These are phyloP conservation scores for Conops quadrifasciatus DNA, from an alignment of 2,888 invertebrate genomes.

Conservation along the genomic window DNA sequence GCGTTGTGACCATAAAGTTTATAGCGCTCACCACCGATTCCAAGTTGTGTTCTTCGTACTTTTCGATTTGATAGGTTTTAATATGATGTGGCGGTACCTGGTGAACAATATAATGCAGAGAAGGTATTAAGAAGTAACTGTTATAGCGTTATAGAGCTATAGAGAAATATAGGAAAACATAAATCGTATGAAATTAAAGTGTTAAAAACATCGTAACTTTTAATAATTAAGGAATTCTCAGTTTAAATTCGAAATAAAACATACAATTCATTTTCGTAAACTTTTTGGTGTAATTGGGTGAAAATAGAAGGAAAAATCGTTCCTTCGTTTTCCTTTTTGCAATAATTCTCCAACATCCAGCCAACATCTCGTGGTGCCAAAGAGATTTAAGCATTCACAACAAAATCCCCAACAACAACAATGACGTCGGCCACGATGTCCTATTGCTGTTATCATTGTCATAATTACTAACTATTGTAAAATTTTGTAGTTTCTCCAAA, in stretches of 20 bases:
- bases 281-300: too few relatives aligned
- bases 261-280: too few relatives aligned
- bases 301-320: too few relatives aligned
- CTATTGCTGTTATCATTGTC: neutral
- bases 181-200: neutral
- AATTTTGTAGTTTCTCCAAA: slow-evolving; percentile 18
- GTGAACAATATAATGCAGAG: slow-evolving; percentile 5
- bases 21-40: slow-evolving; percentile 62
- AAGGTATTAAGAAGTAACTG: neutral
- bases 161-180: neutral
- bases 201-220: neutral
- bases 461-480: slow-evolving; percentile 19
- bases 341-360: too few relatives aligned
- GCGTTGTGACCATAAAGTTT: slow-evolving; percentile 63
- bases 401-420: neutral
- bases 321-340: too few relatives aligned
- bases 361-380: too few relatives aligned
- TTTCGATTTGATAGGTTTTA: slow-evolving; percentile 62
- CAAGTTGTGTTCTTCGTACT: slow-evolving; percentile 59
- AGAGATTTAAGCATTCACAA: too few relatives aligned
- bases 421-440: neutral
- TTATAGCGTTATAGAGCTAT: neutral
- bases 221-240: too few relatives aligned
- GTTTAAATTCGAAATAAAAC: too few relatives aligned
- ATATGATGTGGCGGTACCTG: slow-evolving; percentile 63